Evolutionary conservation across 2,113 vertebrate species (phyloP), one percentile per base, ranked within the genome.

Genomic region (Phylloscopus trochiloides): DNA sequence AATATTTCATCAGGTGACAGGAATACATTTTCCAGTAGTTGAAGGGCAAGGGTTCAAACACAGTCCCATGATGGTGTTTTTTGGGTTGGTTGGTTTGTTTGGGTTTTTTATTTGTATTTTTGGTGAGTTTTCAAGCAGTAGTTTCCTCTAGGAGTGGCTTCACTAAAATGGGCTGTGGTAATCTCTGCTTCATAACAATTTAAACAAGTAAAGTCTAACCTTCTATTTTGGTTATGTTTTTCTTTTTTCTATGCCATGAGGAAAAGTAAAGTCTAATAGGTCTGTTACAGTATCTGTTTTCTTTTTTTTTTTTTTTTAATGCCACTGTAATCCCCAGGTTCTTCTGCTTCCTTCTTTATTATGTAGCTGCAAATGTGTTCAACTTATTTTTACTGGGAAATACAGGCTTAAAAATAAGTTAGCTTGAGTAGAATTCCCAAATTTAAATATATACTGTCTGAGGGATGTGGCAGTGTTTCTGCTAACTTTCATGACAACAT

Each of bases 51-150:
- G 6, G 17, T 75, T 88, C 43, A 51, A 24, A 76, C 15, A 24
- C 6, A 81, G 8, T 2, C 5, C 24, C 0, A 0, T 77, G 14
- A 38, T 52, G 28, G 4, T 70, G 14, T 3, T 11, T 40, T 17
- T 20, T 10, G 19, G 21, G 13, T 22, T 32, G 21, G 13, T 19
- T 32, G 10, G 10, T 24, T 73, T 38, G 5, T 32, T 67, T 42
- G 5, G 4, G 3, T 9, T 66, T 57, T 66, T 31, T 14, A 34
- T 51, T 51, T 67, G 43, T 28, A 10, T 21, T 43, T 81, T 66
- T 58, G 13, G 13, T 17, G 26, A 2, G 1, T 14, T 50, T 43
- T 55, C 21, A 51, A 73, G 24, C 7, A 73, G 28, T 31, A 57
- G 1, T 59, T 87, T 42, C 2, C 3, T 36, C 51, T n/a, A 70